phyloP scores from a whole-genome alignment of 2,113 vertebrate species.

The Illadopsis cleaveri region DNA sequence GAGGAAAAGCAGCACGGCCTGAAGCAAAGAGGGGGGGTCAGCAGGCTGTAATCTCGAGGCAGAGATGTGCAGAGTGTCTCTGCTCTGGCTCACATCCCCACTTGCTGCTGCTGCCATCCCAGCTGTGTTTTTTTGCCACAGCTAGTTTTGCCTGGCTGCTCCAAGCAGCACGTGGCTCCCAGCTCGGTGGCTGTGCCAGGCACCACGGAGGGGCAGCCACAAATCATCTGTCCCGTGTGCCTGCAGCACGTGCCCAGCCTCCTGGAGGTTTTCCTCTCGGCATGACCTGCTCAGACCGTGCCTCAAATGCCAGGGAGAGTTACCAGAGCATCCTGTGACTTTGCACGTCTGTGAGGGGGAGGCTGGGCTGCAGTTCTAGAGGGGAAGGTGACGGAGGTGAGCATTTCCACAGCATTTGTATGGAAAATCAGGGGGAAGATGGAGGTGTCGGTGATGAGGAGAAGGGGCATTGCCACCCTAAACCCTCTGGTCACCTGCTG shows the following conservation, averaged over 20 bases:
- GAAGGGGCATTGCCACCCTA: background rate
- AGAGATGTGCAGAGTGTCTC: background rate
- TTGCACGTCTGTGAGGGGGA: background rate
- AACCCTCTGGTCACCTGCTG: background rate
- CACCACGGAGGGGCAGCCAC: background rate
- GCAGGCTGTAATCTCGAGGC: background rate
- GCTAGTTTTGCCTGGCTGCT: background rate
- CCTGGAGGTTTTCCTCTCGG: background rate
- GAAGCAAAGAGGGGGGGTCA: background rate
- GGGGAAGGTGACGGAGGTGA: background rate
- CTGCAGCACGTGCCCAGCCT: background rate
- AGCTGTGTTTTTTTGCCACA: background rate
- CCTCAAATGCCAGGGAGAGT: background rate
- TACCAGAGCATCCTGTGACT: background rate
- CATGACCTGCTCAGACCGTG: background rate
- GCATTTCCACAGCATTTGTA: background rate
- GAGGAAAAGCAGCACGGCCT: background rate
- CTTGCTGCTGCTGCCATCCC: background rate
- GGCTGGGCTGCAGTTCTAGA: background rate
- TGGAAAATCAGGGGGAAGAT: background rate
- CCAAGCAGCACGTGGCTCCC: background rate
- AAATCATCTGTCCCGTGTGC: background rate
- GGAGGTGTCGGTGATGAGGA: background rate
- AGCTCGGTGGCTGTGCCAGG: background rate
- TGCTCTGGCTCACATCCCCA: background rate